phyloP scores from a whole-genome alignment of 1,140 invertebrate genomes.

The Drosophila truncata region DNA sequence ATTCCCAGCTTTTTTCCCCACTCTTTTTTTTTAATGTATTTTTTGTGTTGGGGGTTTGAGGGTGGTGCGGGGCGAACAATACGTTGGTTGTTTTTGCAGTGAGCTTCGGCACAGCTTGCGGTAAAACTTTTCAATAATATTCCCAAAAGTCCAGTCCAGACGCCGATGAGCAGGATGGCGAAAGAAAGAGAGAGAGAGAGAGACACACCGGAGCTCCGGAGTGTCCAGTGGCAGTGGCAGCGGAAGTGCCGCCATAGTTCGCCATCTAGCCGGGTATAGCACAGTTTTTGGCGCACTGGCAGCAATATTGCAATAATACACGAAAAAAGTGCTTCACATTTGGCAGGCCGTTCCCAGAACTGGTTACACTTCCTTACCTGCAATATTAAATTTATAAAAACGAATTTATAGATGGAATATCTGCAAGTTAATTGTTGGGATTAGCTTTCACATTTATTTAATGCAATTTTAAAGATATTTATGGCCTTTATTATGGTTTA shows the following conservation, averaged over 20 bases:
- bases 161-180: slow-evolving; percentile 30
- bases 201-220: slow-evolving; percentile 29
- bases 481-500: neutral
- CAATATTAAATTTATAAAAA: slow-evolving; percentile 5
- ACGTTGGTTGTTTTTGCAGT: slow-evolving; percentile 75
- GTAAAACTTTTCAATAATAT: slow-evolving; percentile 83
- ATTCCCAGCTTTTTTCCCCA: slow-evolving; percentile 34
- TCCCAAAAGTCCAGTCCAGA: slow-evolving; percentile 79
- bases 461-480: neutral
- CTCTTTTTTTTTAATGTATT: slow-evolving; percentile 39
- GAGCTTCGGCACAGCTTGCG: slow-evolving; percentile 71
- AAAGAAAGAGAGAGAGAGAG: slow-evolving; percentile 32
- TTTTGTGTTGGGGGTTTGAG: slow-evolving; percentile 22
- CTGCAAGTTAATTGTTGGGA: neutral
- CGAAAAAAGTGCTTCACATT: slow-evolving; percentile 25
- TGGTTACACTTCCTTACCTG: slow-evolving; percentile 13
- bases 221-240: slow-evolving; percentile 42
- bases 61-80: slow-evolving; percentile 55
- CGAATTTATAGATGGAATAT: neutral
- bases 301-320: slow-evolving; percentile 74
- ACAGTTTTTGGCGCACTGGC: slow-evolving; percentile 65
- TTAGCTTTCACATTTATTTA: neutral
- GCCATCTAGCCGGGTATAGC: slow-evolving; percentile 56
- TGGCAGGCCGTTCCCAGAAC: slow-evolving; percentile 23
- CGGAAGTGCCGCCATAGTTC: slow-evolving; percentile 76